Percentiles rank a stretch among this genome's conserved stretches.
These are phyloP conservation scores for Hirundichthys speculiger DNA, from an alignment of 2,113 vertebrate genomes.

Conservation along the genomic window DNA sequence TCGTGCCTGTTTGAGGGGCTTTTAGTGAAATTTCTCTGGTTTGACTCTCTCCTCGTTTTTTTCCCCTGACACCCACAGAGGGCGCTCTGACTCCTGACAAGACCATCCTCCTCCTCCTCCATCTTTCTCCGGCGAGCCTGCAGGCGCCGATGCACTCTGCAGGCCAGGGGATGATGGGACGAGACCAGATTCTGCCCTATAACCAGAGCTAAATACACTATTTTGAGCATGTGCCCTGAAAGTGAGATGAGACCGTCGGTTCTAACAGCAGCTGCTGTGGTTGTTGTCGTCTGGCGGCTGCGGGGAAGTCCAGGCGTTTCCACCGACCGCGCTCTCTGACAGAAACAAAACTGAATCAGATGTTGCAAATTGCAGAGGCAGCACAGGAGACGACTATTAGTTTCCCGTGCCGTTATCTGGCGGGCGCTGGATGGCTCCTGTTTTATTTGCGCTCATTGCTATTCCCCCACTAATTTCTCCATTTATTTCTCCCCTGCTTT, in stretches of 20 bases:
- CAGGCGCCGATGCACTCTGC: conserved; percentile 20
- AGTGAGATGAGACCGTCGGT: neutral
- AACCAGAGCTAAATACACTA: conserved; percentile 18
- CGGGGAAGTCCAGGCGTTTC: conserved; percentile 14
- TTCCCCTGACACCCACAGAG: conserved; percentile 58
- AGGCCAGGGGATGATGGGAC: conserved; percentile 16
- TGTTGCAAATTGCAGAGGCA: conserved; percentile 41
- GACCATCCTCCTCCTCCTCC: conserved; percentile 12
- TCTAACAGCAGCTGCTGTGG: conserved; percentile 19
- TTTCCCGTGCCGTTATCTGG: conserved; percentile 44
- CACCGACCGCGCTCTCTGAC: neutral
- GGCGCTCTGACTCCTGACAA: conserved; percentile 69
- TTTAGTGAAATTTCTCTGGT: neutral
- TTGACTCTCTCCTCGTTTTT: conserved; percentile 20
- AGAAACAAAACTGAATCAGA: conserved; percentile 44
- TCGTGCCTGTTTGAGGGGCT: too few species aligned
- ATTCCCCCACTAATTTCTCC: conserved; percentile 69
- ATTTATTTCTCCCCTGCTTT: conserved; percentile 68
- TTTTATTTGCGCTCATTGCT: conserved; percentile 59
- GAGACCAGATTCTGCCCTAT: conserved; percentile 14
- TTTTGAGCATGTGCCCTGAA: conserved; percentile 10
- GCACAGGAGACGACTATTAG: conserved; percentile 38
- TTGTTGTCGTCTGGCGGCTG: conserved; percentile 25
- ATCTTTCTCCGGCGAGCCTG: conserved; percentile 20
- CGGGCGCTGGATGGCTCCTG: conserved; percentile 28